These are phyloP conservation scores for Oligia latruncula DNA, from an alignment of 2,888 invertebrate genomes.

Conservation along the genomic window DNA sequence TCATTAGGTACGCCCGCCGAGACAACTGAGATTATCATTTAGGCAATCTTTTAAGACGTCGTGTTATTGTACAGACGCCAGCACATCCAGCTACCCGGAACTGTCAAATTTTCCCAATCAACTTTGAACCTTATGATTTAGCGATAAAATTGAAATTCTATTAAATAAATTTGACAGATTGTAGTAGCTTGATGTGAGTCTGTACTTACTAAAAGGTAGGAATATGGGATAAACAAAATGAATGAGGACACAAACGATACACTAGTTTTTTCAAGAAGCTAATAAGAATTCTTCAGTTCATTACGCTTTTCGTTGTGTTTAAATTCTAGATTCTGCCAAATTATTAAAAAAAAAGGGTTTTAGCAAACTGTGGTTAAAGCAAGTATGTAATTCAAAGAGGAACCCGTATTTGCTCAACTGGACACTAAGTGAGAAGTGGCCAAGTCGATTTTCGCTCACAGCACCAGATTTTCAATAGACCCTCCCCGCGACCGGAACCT, in stretches of 20 bases:
- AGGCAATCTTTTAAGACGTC: constrained; percentile 36
- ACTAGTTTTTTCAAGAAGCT: constrained; percentile 4
- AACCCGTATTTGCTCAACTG: constrained; percentile 58
- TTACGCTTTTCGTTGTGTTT: background rate
- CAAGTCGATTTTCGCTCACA: constrained; percentile 76
- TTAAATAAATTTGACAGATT: too few relatives aligned
- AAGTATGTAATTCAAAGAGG: constrained; percentile 37
- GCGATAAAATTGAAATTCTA: too few relatives aligned
- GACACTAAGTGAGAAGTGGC: constrained; percentile 65
- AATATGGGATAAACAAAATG: constrained; percentile 4
- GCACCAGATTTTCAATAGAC: constrained; percentile 81
- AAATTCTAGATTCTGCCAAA: constrained; percentile 17
- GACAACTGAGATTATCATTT: constrained; percentile 39
- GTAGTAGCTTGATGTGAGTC: too few relatives aligned
- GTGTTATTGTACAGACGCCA: background rate
- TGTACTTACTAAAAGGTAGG: background rate
- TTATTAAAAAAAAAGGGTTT: constrained; percentile 7
- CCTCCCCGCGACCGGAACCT: constrained; percentile 79
- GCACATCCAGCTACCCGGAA: too few relatives aligned
- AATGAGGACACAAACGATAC: constrained; percentile 3
- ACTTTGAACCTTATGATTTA: too few relatives aligned
- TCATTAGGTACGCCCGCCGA: constrained; percentile 9
- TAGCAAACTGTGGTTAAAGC: constrained; percentile 13
- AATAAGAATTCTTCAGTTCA: background rate
- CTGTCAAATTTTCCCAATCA: too few relatives aligned